These are phyloP conservation scores for Tineola bisselliella DNA, from an alignment of 2,888 invertebrate species.

Conservation along the genomic window DNA sequence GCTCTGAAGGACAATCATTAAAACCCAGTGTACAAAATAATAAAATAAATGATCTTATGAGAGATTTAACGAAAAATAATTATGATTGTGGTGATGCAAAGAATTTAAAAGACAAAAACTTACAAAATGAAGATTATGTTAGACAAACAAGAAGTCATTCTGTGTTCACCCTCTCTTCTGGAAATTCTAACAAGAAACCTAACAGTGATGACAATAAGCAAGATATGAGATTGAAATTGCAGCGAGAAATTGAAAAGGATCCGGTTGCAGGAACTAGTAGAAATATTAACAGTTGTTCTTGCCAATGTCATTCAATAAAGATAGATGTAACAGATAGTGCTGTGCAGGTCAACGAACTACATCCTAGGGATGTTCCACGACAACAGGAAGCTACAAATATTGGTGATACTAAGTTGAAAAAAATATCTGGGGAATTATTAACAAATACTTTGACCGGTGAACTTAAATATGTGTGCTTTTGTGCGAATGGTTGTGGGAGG, in stretches of 20 bases:
- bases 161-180: constrained; percentile 54
- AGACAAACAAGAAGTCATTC: constrained; percentile 49
- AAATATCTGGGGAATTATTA: constrained; percentile 2
- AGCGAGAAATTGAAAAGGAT: not conserved
- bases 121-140: constrained; percentile 11
- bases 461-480: constrained; percentile 44
- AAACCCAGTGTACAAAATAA: constrained; percentile 28
- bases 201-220: constrained; percentile 27
- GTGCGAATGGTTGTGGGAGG: constrained; percentile 20
- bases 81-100: constrained; percentile 61
- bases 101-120: constrained; percentile 27
- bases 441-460: constrained; percentile 22
- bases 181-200: constrained; percentile 27
- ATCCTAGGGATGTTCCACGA: constrained; percentile 16
- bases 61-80: constrained; percentile 55
- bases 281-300: constrained; percentile 31
- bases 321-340: constrained; percentile 38
- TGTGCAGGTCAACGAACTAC: constrained; percentile 38
- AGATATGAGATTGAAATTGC: constrained; percentile 17
- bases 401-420: not conserved
- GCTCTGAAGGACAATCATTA: constrained; percentile 30
- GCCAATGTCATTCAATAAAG: constrained; percentile 34
- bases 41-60: constrained; percentile 44
- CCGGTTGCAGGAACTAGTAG: constrained; percentile 30
- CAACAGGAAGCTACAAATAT: constrained; percentile 13